A percentile compares a stretch with the other conserved stretches of the same genome.
These are phyloP conservation scores for Periophthalmus magnuspinnatus DNA, from an alignment of 2,797 vertebrate species.

Conservation along the genomic window DNA sequence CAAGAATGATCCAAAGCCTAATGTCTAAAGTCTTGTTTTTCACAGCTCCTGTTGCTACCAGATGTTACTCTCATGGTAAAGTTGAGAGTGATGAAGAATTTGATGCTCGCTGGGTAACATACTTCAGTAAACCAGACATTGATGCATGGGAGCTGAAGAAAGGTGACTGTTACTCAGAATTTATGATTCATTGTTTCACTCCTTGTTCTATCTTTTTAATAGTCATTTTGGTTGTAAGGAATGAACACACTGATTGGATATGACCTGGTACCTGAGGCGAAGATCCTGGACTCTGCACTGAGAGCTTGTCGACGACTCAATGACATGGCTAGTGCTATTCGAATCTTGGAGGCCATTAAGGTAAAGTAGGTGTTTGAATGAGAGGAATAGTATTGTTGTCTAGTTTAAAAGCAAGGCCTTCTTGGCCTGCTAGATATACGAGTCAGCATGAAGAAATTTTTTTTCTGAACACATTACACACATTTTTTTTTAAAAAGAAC, in stretches of 20 bases:
- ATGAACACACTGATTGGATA: conserved; percentile 93
- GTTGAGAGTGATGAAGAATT: conserved; percentile 95
- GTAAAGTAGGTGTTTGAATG: conserved; percentile 60
- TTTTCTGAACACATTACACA: not conserved
- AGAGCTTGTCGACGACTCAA: conserved; percentile 91
- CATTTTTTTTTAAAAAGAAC: not conserved
- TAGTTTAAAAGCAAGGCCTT: not conserved
- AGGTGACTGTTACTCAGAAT: conserved; percentile 73
- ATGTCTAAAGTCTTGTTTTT: conserved; percentile 13
- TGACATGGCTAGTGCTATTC: conserved; percentile 92
- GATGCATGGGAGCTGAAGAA: conserved; percentile 95
- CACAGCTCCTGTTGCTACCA: conserved; percentile 74
- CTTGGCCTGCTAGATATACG: not conserved
- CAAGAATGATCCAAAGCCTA: too few species aligned
- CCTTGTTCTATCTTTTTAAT: not conserved
- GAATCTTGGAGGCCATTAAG: conserved; percentile 94
- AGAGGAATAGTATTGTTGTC: not conserved
- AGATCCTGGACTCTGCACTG: conserved; percentile 93
- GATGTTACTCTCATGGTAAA: conserved; percentile 87
- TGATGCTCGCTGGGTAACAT: conserved; percentile 94
- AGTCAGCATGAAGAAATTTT: too few species aligned
- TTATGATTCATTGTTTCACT: not conserved
- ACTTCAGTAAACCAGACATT: conserved; percentile 94
- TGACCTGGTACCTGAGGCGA: conserved; percentile 93
- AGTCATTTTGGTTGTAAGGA: conserved; percentile 68